Evolutionary conservation across 2,888 invertebrate species (phyloP).

Genomic region (Coleophora flavipennella): DNA sequence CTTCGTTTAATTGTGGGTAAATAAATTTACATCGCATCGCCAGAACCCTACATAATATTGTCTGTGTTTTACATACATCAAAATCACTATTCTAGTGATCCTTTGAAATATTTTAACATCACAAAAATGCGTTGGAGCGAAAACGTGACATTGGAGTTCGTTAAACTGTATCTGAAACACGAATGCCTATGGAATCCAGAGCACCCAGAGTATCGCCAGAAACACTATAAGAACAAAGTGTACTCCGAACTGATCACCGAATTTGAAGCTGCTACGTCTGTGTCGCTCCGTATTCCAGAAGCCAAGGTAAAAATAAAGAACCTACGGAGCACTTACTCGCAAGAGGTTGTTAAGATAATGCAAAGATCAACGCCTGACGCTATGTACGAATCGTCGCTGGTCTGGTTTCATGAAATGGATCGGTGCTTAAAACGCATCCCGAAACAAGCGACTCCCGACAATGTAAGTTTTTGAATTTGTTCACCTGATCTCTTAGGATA

Average conservation of each 20-base stretch:
- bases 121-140: constrained; percentile 58
- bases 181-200: constrained; percentile 55
- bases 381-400: constrained; percentile 47
- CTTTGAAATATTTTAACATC: neutral
- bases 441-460: constrained; percentile 21
- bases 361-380: constrained; percentile 43
- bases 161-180: constrained; percentile 52
- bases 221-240: constrained; percentile 37
- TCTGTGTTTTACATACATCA: no score
- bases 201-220: constrained; percentile 43
- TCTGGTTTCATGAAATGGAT: constrained; percentile 62
- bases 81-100: no score
- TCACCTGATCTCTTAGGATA: no score
- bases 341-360: constrained; percentile 44
- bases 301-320: constrained; percentile 44
- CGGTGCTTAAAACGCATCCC: constrained; percentile 46
- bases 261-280: constrained; percentile 37
- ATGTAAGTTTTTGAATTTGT: neutral
- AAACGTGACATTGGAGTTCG: constrained; percentile 52
- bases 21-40: no score
- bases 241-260: constrained; percentile 35
- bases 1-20: no score
- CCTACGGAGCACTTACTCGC: constrained; percentile 42
- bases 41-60: no score
- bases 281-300: constrained; percentile 34